Evolutionary conservation across 1,140 invertebrate species (phyloP).

Genomic region (Asbolus verrucosus): DNA sequence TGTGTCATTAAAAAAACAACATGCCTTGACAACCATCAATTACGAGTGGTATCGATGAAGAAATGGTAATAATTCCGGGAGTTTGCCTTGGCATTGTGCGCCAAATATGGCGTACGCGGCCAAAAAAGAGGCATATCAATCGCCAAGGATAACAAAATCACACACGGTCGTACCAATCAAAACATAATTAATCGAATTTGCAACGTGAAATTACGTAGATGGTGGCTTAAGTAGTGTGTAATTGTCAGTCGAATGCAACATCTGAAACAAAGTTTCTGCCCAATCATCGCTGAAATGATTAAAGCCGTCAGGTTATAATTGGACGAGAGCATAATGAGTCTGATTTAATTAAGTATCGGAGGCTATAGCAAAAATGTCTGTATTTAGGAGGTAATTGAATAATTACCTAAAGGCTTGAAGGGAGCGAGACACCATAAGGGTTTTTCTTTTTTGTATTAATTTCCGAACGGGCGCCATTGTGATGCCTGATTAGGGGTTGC

Average conservation of each 20-base stretch:
- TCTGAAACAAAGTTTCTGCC: slow-evolving; percentile 40
- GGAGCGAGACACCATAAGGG: no score
- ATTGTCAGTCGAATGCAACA: slow-evolving; percentile 25
- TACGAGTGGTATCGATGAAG: background rate
- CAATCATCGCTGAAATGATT: slow-evolving; percentile 44
- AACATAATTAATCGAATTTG: slow-evolving; percentile 38
- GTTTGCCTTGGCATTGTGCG: slow-evolving; percentile 27
- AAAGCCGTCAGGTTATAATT: slow-evolving; percentile 17
- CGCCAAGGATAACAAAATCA: slow-evolving; percentile 36
- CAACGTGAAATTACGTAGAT: slow-evolving; percentile 40
- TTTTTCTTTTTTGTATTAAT: background rate
- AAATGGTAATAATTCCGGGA: background rate
- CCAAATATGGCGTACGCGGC: slow-evolving; percentile 5
- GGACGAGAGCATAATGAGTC: slow-evolving; percentile 31
- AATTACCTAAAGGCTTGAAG: no score
- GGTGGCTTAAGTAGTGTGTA: slow-evolving; percentile 32
- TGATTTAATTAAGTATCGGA: slow-evolving; percentile 20
- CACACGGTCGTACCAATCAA: slow-evolving; percentile 37
- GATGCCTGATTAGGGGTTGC: slow-evolving; percentile 17
- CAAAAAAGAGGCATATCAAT: background rate
- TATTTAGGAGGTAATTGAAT: background rate
- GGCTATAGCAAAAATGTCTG: background rate
- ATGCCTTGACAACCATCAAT: slow-evolving; percentile 10
- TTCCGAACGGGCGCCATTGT: slow-evolving; percentile 1
- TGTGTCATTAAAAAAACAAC: background rate